Conservation (phyloP, 2,888 invertebrate genomes). For the Heliothis peltigera region DNA sequence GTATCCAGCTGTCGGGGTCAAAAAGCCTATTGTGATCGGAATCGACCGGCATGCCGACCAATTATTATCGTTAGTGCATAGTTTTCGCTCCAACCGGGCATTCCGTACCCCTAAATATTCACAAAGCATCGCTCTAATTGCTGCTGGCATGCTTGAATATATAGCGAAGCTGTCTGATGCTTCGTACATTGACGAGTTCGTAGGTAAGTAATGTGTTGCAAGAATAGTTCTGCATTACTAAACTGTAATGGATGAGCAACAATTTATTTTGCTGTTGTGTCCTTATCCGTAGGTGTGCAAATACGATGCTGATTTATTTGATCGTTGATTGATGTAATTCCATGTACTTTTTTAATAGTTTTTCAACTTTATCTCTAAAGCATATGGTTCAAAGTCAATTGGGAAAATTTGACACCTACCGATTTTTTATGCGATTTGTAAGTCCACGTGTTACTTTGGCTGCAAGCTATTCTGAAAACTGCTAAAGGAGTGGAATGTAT, state of each 20-base stretch:
- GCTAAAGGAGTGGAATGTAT: no score
- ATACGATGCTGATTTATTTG: neutral
- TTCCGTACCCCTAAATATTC: constrained; percentile 46
- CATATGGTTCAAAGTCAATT: no score
- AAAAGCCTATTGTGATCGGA: constrained; percentile 36
- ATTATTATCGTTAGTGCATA: constrained; percentile 60
- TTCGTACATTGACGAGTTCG: neutral
- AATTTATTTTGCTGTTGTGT: neutral
- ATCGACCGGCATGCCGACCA: constrained; percentile 40
- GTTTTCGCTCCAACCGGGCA: constrained; percentile 43
- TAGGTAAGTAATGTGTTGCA: neutral
- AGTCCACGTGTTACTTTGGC: no score
- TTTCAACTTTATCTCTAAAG: no score
- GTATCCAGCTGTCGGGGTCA: constrained; percentile 1
- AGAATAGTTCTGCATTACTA: neutral
- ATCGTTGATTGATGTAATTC: neutral
- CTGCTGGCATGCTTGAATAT: constrained; percentile 42
- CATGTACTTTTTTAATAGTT: no score
- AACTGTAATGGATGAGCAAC: neutral
- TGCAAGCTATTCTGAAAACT: no score
- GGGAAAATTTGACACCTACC: no score
- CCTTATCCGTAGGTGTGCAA: neutral
- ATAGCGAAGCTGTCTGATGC: constrained; percentile 24
- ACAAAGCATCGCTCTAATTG: constrained; percentile 60
- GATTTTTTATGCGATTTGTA: no score